phyloP scores from a whole-genome alignment of 2,113 vertebrate species.

The Myotis lucifugus region DNA sequence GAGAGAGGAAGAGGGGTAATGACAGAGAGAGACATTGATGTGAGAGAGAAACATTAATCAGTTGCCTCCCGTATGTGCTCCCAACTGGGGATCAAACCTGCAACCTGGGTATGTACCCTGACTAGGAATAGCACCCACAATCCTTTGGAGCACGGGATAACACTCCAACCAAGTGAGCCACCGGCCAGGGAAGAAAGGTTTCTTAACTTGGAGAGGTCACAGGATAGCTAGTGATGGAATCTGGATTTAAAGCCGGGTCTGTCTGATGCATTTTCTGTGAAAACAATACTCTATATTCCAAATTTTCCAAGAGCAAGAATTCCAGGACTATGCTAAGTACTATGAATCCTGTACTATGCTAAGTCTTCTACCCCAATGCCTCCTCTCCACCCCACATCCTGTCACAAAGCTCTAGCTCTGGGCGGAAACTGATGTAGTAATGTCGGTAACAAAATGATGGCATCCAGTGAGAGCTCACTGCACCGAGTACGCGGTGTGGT shows the following conservation, averaged over 20 bases:
- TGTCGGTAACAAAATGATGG: background rate
- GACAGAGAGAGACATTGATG: background rate
- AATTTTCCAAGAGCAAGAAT: background rate
- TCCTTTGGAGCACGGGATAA: background rate
- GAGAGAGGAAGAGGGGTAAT: background rate
- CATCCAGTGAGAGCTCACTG: background rate
- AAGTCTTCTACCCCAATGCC: background rate
- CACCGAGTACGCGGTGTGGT: background rate
- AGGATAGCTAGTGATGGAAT: background rate
- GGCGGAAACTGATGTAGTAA: background rate
- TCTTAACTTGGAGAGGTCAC: background rate
- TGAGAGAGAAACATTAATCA: background rate
- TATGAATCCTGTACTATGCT: background rate
- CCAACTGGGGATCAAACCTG: background rate
- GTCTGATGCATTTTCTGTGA: background rate
- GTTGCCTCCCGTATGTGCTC: background rate
- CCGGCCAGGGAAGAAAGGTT: background rate
- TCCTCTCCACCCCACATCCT: too few species aligned
- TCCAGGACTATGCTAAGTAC: background rate
- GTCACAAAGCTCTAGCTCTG: background rate
- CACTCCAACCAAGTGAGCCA: background rate
- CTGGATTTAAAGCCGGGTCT: background rate
- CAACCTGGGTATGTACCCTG: background rate
- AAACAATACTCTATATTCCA: background rate
- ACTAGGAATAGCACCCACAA: background rate